A percentile compares a stretch with the other conserved stretches of the same genome.
Evolutionary conservation across 2,113 vertebrate species (phyloP).

Genomic region (Sisor rabdophorus): DNA sequence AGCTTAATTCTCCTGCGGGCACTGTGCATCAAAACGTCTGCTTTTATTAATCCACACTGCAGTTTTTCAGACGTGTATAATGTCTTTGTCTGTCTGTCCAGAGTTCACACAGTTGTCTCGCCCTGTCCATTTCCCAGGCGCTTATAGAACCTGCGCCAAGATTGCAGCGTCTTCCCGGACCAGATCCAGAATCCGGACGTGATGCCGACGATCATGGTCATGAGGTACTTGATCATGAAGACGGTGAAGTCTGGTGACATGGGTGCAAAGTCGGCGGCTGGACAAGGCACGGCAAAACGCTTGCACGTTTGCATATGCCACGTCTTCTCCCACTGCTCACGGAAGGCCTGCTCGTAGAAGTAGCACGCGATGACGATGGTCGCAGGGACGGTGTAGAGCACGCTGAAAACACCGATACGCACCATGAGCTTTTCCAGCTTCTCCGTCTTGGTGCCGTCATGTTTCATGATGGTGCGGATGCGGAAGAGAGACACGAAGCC

Average conservation of each 20-base stretch:
- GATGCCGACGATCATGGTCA: constrained; percentile 93
- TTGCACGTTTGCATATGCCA: constrained; percentile 88
- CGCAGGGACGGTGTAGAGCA: constrained; percentile 83
- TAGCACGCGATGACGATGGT: constrained; percentile 84
- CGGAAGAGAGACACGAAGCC: constrained; percentile 88
- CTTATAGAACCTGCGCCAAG: constrained; percentile 85
- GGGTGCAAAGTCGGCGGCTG: constrained; percentile 71
- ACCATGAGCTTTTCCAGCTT: constrained; percentile 92
- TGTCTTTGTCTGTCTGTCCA: not conserved
- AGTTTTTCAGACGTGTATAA: constrained; percentile 10
- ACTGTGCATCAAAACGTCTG: constrained; percentile 15
- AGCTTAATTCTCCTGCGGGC: constrained; percentile 33
- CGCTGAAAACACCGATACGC: constrained; percentile 83
- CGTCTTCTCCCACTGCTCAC: constrained; percentile 83
- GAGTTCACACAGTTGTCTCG: constrained; percentile 79
- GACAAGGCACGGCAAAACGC: constrained; percentile 81
- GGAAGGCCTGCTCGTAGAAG: constrained; percentile 88
- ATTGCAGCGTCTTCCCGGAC: constrained; percentile 89
- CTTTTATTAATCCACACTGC: constrained; percentile 5
- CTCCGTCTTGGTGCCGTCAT: constrained; percentile 85
- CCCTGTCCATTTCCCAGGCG: constrained; percentile 79
- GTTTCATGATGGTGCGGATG: constrained; percentile 89
- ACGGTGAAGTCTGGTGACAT: constrained; percentile 86
- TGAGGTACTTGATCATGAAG: constrained; percentile 93
- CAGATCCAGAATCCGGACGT: constrained; percentile 93